Percentiles rank a stretch among this genome's conserved stretches.
phyloP scores from a whole-genome alignment of 2,113 vertebrate genomes.

The Marmota monax region DNA sequence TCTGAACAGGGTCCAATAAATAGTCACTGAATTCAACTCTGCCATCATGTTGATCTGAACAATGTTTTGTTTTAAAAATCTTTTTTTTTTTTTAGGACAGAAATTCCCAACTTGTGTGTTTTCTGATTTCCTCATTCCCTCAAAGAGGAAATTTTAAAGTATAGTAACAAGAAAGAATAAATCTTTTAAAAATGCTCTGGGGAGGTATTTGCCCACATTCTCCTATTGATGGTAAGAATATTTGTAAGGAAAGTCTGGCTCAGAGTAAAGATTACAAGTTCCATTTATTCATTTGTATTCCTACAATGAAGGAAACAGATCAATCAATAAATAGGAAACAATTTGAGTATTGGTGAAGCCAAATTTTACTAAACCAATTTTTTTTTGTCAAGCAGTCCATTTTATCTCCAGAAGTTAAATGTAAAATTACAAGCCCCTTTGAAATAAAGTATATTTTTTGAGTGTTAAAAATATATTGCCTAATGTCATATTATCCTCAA shows the following conservation, averaged over 20 bases:
- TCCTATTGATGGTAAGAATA: not conserved
- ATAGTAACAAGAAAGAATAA: not conserved
- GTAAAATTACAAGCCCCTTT: not conserved
- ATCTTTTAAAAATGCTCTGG: not conserved
- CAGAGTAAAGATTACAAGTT: not conserved
- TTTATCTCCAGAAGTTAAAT: not conserved
- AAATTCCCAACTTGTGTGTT: not conserved
- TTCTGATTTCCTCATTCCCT: not conserved
- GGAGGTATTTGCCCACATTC: not conserved
- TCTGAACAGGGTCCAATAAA: not conserved
- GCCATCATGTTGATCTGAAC: not conserved
- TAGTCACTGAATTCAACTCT: not conserved
- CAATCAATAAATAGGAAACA: slow-evolving; percentile 40
- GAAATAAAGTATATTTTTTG: slow-evolving; percentile 24
- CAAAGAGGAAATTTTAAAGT: slow-evolving; percentile 19
- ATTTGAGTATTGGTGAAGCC: not conserved
- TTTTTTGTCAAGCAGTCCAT: not conserved
- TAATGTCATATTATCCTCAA: slow-evolving; percentile 17
- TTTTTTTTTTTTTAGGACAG: not conserved
- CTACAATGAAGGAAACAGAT: slow-evolving; percentile 56
- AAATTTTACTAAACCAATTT: slow-evolving; percentile 36
- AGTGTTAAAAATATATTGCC: slow-evolving; percentile 60
- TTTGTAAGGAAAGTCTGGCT: not conserved
- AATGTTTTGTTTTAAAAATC: not conserved
- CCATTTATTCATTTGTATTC: slow-evolving; percentile 43